A percentile compares a stretch with the other conserved stretches of the same genome.
These are phyloP conservation scores for Drosophila busckii DNA, from an alignment of 1,140 invertebrate genomes.

Conservation along the genomic window DNA sequence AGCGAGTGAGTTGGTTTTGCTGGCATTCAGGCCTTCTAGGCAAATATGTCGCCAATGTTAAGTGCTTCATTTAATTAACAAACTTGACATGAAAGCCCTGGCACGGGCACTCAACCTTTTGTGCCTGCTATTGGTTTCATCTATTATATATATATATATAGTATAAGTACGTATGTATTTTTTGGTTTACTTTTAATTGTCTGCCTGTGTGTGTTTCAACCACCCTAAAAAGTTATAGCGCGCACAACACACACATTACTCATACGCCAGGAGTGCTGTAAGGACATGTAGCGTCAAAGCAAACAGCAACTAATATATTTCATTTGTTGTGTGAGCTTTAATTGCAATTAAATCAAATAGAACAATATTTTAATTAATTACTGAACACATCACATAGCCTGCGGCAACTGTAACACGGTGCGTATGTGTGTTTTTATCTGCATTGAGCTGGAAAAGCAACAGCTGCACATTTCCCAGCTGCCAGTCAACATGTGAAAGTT, in stretches of 20 bases:
- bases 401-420: background rate
- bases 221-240: constrained; percentile 13
- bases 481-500: constrained; percentile 29
- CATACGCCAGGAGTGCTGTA: constrained; percentile 56
- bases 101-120: background rate
- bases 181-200: too few species aligned
- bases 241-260: constrained; percentile 29
- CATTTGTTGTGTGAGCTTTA: constrained; percentile 5
- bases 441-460: constrained; percentile 28
- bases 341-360: constrained; percentile 12
- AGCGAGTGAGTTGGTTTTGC: background rate
- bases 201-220: constrained; percentile 2
- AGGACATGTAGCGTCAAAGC: background rate
- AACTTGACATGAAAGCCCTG: constrained; percentile 68
- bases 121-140: too few species aligned
- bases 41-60: constrained; percentile 69
- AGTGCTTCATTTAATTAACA: constrained; percentile 76
- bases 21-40: constrained; percentile 9
- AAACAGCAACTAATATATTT: too few species aligned
- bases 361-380: constrained; percentile 23
- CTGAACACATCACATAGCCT: background rate
- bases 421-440: background rate
- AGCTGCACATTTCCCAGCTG: constrained; percentile 57
- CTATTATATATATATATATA: constrained; percentile 26
- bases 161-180: background rate